Evolutionary conservation across 2,113 vertebrate genomes (phyloP), one percentile per base, ranked within the genome.

Genomic region (Leucopsar rothschildi): DNA sequence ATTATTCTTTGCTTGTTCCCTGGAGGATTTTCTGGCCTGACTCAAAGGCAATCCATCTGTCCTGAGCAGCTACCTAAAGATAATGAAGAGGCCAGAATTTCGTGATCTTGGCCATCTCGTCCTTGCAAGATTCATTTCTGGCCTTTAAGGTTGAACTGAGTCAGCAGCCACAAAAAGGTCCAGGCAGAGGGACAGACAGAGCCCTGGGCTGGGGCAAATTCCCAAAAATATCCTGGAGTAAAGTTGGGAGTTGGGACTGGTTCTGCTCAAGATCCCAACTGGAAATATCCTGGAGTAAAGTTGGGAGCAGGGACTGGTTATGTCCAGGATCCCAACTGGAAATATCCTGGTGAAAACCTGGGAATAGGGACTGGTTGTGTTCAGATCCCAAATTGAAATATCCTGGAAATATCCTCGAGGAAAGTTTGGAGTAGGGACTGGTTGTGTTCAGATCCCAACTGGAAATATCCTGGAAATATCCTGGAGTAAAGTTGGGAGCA

Each of bases 41-140:
- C 91, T 92, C 50, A 33, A 13, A 83, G 90, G 88, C 78, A 84
- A 93, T 97, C 86, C 88, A 90, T 98, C 96, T 97, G 85, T 92
- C 88, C 94, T 86, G 35, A 84, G 86, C 79, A 95, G 95, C 95
- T 97, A 97, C 79, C 96, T 93, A 45, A 42, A 71, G 90, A 96
- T 93, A 91, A 81, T 95, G 96, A 93, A 95, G 52, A 95, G 86
- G 27, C 91, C 88, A 89, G 96, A 96, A 97, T 96, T 97, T 93
- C 97, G 92, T 82, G 63, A 92, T 86, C 95, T 64, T 96, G 96
- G 94, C 95, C 78, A 79, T 96, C 94, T 86, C 93, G 95, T 93
- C 77, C 79, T 94, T 57, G 80, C 82, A 96, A 97, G 97, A 98
- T 97, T 95, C 90, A 97, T 96, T 96, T 93, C 82, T 86, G 96